Conservation (phyloP, 2,888 invertebrate species). For the Thera britannica region DNA sequence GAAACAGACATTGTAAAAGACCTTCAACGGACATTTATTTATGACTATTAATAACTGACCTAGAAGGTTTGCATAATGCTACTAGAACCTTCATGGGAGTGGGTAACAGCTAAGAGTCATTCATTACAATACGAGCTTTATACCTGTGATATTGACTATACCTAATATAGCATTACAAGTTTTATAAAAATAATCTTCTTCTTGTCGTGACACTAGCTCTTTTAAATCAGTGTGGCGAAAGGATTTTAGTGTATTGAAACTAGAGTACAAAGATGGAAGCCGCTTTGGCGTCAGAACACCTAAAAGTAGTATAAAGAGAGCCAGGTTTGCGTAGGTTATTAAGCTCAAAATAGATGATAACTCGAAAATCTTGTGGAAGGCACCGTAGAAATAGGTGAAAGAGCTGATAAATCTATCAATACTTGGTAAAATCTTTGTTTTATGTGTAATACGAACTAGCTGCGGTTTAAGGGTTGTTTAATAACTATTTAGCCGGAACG, state of each 20-base stretch:
- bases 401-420: constrained; percentile 20
- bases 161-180: no score
- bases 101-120: not conserved
- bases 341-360: no score
- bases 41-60: not conserved
- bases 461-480: constrained; percentile 34
- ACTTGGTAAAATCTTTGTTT: constrained; percentile 27
- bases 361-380: not conserved
- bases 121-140: not conserved
- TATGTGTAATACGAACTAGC: constrained; percentile 29
- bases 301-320: no score
- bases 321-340: no score
- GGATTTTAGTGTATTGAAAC: no score
- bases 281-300: no score
- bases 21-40: not conserved
- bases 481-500: constrained; percentile 34
- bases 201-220: no score
- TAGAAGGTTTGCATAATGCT: not conserved
- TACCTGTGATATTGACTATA: not conserved
- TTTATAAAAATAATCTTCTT: no score
- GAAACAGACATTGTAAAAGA: not conserved
- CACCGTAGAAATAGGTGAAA: not conserved
- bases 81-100: not conserved
- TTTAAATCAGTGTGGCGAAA: no score
- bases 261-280: no score